Evolutionary conservation across 2,797 vertebrate species (phyloP), one percentile per base, ranked within the genome.

Genomic region (Arctocebus calabarensis): DNA sequence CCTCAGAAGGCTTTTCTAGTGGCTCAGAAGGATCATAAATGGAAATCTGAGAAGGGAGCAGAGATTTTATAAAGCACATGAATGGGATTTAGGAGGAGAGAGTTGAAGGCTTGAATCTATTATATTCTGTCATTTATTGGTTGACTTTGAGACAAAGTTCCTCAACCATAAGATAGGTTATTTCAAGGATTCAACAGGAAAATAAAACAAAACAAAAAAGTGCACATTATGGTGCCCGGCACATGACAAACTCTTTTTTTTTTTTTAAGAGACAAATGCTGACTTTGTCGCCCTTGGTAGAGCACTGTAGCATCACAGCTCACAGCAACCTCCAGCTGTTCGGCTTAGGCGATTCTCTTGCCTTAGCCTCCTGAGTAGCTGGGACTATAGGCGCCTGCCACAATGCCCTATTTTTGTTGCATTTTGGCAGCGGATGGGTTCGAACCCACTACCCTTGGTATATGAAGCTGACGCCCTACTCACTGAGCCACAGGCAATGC

Each of bases 161-260:
- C 55, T 91, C 43, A 73, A 77, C 40, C 85, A 85, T 23, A 73
- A 87, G 82, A 57, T 1, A 48, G 40, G 29, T 82, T 71, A 82
- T 22, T 71, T 43, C 13, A 34, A 92, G 86, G 14, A 85, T 74
- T 90, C 82, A 90, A 52, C 37, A 74, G 74, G 52, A 84, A 84
- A 90, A 93, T 14, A 74, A 74, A 74, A 73, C 25, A 75, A 89
- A 34, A 68, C 2, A 29, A 43, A 81, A 71, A 4, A 68, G 55
- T 6, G 20, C 4, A 57, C 2, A 20, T 59, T 75, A 57, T 4
- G 59, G 52, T 11, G 64, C 52, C n/a, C 79, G 61, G 64, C 20
- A 34, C 7, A 10, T 13, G 66, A 77, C 22, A 70, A 3, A 86
- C 40, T 70, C 43, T n/a, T 25, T 48, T 48, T 48, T 48, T 13